Conservation (phyloP, 2,797 vertebrate species). For the Xenops minutus region DNA sequence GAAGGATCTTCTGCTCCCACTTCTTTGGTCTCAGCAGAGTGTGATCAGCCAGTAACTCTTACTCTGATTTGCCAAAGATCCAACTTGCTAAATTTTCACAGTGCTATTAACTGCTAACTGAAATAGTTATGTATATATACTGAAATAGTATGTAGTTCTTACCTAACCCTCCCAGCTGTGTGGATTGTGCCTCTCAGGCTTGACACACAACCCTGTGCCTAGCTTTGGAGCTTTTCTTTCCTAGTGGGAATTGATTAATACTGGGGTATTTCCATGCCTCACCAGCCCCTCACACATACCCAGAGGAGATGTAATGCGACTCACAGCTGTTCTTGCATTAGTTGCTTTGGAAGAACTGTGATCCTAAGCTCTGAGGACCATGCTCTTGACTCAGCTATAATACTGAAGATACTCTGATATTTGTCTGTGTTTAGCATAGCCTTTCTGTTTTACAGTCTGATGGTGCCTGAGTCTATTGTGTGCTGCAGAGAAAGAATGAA, state of each 20-base stretch:
- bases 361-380: background rate
- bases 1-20: background rate
- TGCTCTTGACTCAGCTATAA: background rate
- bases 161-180: accelerated
- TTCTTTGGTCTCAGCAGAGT: background rate
- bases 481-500: background rate
- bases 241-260: background rate
- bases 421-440: background rate
- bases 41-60: background rate
- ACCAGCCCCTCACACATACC: accelerated
- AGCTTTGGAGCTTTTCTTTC: background rate
- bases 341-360: background rate
- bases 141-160: background rate
- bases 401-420: background rate
- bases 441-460: background rate
- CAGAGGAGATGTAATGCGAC: background rate
- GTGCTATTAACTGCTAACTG: background rate
- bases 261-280: background rate
- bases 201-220: background rate
- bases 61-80: background rate
- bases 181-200: background rate
- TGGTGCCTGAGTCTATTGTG: accelerated
- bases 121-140: background rate
- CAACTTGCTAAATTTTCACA: background rate
- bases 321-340: background rate